phyloP scores from a whole-genome alignment of 2,888 invertebrate genomes.

The Holacanthella duospinosa region DNA sequence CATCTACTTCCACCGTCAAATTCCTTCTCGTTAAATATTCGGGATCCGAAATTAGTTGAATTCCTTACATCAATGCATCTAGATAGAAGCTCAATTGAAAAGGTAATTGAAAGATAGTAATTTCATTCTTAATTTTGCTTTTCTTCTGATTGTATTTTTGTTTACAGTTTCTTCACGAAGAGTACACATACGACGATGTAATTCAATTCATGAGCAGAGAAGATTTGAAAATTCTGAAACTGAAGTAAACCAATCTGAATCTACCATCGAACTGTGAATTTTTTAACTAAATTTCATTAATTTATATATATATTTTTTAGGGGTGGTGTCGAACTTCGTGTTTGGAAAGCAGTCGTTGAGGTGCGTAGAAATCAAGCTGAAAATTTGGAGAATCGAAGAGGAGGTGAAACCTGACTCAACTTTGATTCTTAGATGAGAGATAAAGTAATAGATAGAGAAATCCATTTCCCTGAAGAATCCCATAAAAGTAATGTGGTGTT shows the following conservation, averaged over 20 bases:
- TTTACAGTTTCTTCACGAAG: slow-evolving; percentile 55
- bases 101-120: slow-evolving; percentile 42
- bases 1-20: slow-evolving; percentile 4
- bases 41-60: slow-evolving; percentile 52
- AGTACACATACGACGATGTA: slow-evolving; percentile 69
- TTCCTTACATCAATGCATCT: slow-evolving; percentile 64
- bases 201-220: slow-evolving; percentile 66
- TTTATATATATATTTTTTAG: slow-evolving; percentile 42
- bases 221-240: slow-evolving; percentile 65
- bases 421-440: no score
- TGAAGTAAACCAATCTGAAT: slow-evolving; percentile 52
- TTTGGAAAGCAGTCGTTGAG: slow-evolving; percentile 71
- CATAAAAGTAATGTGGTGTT: no score
- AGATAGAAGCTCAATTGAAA: slow-evolving; percentile 55
- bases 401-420: not conserved
- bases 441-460: no score
- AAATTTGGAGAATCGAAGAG: not conserved
- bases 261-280: not conserved
- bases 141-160: slow-evolving; percentile 7
- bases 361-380: slow-evolving; percentile 37
- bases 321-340: slow-evolving; percentile 68
- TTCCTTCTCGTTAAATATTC: slow-evolving; percentile 16
- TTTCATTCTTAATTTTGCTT: not conserved
- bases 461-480: no score
- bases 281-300: not conserved